Evolutionary conservation across 2,797 vertebrate genomes (phyloP), one percentile per base, ranked within the genome.

Genomic region (Hippopotamyrus pictus): DNA sequence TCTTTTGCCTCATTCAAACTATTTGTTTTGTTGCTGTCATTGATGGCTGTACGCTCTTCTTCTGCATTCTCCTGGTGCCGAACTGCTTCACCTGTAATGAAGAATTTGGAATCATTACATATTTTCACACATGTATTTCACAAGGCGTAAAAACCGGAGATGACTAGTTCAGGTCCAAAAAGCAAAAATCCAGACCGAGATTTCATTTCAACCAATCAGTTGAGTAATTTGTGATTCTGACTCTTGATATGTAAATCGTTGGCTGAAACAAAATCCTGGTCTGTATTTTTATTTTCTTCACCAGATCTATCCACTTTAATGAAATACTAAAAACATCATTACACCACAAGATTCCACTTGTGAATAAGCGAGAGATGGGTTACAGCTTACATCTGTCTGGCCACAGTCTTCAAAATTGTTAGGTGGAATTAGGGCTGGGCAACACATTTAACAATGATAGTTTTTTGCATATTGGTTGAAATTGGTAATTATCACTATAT

Each of bases 31-130:
- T 53, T 93, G 51, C 96, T 97, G 89, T 96, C 92, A 8, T 95
- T 93, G 88, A 96, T 92, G 44, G 96, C 93, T 91, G 93, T 93
- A 90, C 91, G 91, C 76, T 94, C 93, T 90, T 95, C 94, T 0
- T 57, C 88, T 57, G 83, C 11, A 5, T 94, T 95, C 90, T 90
- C 90, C 41, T 88, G 93, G 0, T 17, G 90, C 89, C 93, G 91
- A 0, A 2, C 0, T 54, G 91, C 91, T 44, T 92, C 44, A 93
- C 92, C 33, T n/a, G 88, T 89, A 91, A 84, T 59, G 57, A 46
- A 48, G 73, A 44, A 79, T 46, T 46, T 79, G 6, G 14, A 89
- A 4, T 33, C n/a, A 33, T 59, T 8, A 59, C 22, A 87, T 25
- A 41, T 37, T 41, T 59, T 87, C 82, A 22, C 22, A 51, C 8